phyloP scores from a whole-genome alignment of 2,888 invertebrate genomes.

The Bhutanitis thaidina region DNA sequence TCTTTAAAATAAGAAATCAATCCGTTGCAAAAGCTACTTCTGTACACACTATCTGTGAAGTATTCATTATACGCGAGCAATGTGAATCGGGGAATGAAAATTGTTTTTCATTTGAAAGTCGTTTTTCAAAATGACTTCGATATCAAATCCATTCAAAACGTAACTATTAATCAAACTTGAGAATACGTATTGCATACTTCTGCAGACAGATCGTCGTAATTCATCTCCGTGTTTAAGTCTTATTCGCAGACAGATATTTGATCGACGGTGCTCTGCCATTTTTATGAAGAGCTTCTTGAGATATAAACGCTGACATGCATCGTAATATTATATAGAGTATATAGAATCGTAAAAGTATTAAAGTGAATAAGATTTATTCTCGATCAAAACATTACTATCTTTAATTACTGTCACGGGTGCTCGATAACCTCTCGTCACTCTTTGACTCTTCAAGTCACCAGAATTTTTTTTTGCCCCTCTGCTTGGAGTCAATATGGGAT shows the following conservation, averaged over 20 bases:
- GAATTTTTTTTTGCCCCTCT: no score
- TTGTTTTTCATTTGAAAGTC: conserved; percentile 7
- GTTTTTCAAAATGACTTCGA: conserved; percentile 8
- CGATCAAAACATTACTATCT: no score
- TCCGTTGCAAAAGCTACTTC: no score
- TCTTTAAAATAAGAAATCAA: no score
- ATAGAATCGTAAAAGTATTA: no score
- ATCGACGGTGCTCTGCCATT: neutral
- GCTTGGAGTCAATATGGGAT: no score
- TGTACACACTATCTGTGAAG: no score
- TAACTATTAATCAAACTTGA: conserved; percentile 14
- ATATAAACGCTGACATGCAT: neutral
- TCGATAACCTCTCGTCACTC: no score
- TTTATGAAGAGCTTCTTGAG: neutral
- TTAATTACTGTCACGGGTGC: no score
- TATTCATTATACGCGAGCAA: neutral
- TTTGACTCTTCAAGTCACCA: no score
- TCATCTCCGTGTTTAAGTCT: conserved; percentile 5
- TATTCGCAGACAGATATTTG: neutral
- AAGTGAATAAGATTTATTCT: no score
- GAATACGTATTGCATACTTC: conserved; percentile 1
- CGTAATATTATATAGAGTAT: neutral
- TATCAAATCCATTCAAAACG: conserved; percentile 16
- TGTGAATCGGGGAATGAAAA: neutral
- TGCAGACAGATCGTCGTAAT: conserved; percentile 1